These are phyloP conservation scores for Myotis lucifugus DNA, from an alignment of 2,113 vertebrate genomes.

Conservation along the genomic window DNA sequence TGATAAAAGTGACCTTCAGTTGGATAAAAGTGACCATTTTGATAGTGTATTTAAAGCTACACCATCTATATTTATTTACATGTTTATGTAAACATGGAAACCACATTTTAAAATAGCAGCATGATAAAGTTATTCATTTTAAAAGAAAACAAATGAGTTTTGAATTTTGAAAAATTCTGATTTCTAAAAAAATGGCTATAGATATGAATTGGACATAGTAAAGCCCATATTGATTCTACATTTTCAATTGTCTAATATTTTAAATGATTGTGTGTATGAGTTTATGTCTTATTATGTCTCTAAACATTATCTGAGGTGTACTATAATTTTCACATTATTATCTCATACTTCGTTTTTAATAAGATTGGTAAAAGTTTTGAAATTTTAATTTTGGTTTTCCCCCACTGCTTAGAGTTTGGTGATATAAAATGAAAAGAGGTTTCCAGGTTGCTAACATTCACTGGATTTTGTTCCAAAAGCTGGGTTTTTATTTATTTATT, in stretches of 20 bases:
- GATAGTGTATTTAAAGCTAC: neutral
- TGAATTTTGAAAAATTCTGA: slow-evolving; percentile 3
- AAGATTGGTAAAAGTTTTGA: slow-evolving; percentile 68
- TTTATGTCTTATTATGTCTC: slow-evolving; percentile 50
- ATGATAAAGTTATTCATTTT: neutral
- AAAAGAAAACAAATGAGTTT: neutral
- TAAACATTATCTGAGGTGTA: slow-evolving; percentile 37
- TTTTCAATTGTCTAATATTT: slow-evolving; percentile 63
- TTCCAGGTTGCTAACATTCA: slow-evolving; percentile 74
- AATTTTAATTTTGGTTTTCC: slow-evolving; percentile 75
- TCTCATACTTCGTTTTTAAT: slow-evolving; percentile 75
- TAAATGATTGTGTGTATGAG: slow-evolving; percentile 41
- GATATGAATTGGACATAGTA: neutral
- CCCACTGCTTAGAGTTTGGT: slow-evolving; percentile 60
- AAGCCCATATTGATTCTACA: neutral
- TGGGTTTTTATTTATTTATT: no score
- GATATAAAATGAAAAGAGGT: slow-evolving; percentile 55
- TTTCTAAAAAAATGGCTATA: neutral
- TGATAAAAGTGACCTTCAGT: neutral
- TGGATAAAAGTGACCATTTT: neutral
- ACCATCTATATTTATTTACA: neutral
- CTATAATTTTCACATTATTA: slow-evolving; percentile 65
- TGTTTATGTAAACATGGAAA: neutral
- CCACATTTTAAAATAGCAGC: slow-evolving; percentile 7
- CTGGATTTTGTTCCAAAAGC: slow-evolving; percentile 67